Evolutionary conservation across 2,113 vertebrate genomes (phyloP), one percentile per base, ranked within the genome.

Genomic region (Gopherus evgoodei): DNA sequence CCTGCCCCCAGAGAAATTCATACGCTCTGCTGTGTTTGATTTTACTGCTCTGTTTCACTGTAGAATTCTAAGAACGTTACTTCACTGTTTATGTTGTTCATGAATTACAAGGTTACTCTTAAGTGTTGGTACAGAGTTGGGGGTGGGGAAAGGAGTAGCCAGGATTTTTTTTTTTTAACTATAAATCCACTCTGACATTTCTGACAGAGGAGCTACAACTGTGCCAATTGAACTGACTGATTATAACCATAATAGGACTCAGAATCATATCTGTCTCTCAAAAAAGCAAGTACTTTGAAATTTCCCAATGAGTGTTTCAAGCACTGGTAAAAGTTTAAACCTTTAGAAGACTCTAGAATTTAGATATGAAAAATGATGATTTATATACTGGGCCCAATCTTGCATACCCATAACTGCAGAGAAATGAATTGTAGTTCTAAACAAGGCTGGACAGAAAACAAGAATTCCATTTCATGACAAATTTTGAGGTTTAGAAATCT

Each of bases 221-320:
- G 25, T 24, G 95, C 85, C 53, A 84, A 31, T 57, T n/a, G 81
- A 91, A 56, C 35, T 88, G 87, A 92, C 72, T 81, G 94, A 90
- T 90, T 88, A 75, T 11, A 13, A 76, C 21, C 38, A 76, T 25
- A 44, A 44, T 42, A 76, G 42, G 38, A 76, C 22, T 44, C 72
- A 89, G 52, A 88, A 47, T 88, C 84, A 79, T 59, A 88, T 6
- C 25, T 57, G 27, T 50, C 83, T 95, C 92, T 84, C 56, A 53
- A 83, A 91, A n/a, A 93, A 92, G 69, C 29, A 97, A 91, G 94
- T 88, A 25, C 53, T 52, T 90, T 94, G 69, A 80, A 22, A 78
- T 93, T 89, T 94, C 62, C 83, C 35, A 62, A n/a, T 59, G 29
- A 94, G 84, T 24, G 22, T 4, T 44, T 31, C 47, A 49, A 49